Evolutionary conservation across 2,888 invertebrate species (phyloP).

Genomic region (Spodoptera littoralis): DNA sequence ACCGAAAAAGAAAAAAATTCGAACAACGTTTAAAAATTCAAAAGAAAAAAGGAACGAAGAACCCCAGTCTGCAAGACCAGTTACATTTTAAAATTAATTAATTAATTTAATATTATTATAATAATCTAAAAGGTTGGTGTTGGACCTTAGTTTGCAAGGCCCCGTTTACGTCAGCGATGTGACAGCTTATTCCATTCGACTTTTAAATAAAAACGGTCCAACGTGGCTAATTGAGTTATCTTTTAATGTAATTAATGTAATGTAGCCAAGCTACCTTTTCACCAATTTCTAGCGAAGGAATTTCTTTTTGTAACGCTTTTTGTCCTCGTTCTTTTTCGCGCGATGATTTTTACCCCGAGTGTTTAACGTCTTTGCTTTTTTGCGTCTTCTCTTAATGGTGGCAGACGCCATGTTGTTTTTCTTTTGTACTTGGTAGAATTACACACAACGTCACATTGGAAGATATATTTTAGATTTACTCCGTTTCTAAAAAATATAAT

Average conservation of each 20-base stretch:
- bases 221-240: constrained; percentile 29
- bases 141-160: constrained; percentile 15
- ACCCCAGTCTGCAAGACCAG: constrained; percentile 18
- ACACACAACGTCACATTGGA: too few species aligned
- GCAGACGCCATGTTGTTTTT: too few species aligned
- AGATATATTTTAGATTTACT: too few species aligned
- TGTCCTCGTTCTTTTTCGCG: too few species aligned
- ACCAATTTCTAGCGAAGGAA: constrained; percentile 7
- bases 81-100: constrained; percentile 40
- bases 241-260: constrained; percentile 34
- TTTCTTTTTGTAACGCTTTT: neutral
- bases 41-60: constrained; percentile 1
- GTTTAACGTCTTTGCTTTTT: too few species aligned
- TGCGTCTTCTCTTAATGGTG: too few species aligned
- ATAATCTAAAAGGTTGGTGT: constrained; percentile 30
- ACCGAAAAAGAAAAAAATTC: neutral
- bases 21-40: neutral
- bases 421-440: too few species aligned
- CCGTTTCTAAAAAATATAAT: too few species aligned
- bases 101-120: constrained; percentile 16
- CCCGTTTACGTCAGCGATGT: constrained; percentile 33
- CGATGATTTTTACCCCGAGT: neutral
- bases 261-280: constrained; percentile 20
- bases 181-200: constrained; percentile 32
- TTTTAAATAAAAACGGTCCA: constrained; percentile 41